phyloP scores from a whole-genome alignment of 2,797 vertebrate genomes.

The Myripristis jacobus region DNA sequence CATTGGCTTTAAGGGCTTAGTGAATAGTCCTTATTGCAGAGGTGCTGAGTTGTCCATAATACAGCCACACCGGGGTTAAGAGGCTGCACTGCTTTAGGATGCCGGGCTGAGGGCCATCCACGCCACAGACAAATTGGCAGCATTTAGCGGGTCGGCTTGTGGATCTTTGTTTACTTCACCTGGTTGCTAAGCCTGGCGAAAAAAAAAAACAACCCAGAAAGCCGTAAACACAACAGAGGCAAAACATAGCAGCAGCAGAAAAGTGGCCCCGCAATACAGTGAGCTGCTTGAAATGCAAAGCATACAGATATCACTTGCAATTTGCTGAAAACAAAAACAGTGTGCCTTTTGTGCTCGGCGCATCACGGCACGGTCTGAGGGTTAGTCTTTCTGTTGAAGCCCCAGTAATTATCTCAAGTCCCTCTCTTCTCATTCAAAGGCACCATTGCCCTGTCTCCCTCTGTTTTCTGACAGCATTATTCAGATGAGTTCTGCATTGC shows the following conservation, averaged over 20 bases:
- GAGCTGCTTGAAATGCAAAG: slow-evolving; percentile 61
- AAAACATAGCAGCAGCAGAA: background rate
- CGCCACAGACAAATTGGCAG: slow-evolving; percentile 53
- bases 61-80: slow-evolving; percentile 23
- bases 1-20: slow-evolving; percentile 60
- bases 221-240: slow-evolving; percentile 46
- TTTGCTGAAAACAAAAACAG: slow-evolving; percentile 55
- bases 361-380: slow-evolving; percentile 11
- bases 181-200: slow-evolving; percentile 47
- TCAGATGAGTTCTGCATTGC: slow-evolving; percentile 79
- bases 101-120: slow-evolving; percentile 45
- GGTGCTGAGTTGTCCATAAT: slow-evolving; percentile 56
- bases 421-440: slow-evolving; percentile 49
- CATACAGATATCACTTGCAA: slow-evolving; percentile 59
- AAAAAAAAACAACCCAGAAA: no score
- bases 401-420: slow-evolving; percentile 62
- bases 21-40: slow-evolving; percentile 56
- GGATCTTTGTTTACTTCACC: slow-evolving; percentile 72
- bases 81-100: slow-evolving; percentile 37
- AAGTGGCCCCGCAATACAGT: slow-evolving; percentile 19
- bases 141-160: slow-evolving; percentile 64
- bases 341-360: slow-evolving; percentile 34
- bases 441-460: slow-evolving; percentile 31
- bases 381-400: slow-evolving; percentile 18
- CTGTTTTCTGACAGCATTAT: slow-evolving; percentile 73